A percentile compares a stretch with the other conserved stretches of the same genome.
These are phyloP conservation scores for Aurelia aurita complex sp. Pacific DNA, from an alignment of 30 jellyfish, hydroid and myxozoan genomes.

Conservation along the genomic window DNA sequence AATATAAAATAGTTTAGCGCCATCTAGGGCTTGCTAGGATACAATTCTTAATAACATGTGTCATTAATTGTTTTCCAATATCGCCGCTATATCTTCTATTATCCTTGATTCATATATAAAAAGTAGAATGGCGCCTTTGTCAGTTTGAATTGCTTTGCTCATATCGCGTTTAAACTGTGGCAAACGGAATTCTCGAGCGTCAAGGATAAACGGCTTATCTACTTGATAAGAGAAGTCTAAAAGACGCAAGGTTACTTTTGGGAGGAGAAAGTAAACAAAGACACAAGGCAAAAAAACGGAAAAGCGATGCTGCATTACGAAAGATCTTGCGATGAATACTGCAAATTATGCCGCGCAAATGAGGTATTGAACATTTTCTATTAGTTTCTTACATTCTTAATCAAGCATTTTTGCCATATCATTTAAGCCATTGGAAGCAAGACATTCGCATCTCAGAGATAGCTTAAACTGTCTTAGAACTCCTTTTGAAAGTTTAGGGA, in stretches of 20 bases:
- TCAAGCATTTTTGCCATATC: too few species aligned
- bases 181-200: too few species aligned
- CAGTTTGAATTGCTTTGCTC: not conserved
- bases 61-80: conserved; percentile 29
- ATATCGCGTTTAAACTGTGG: too few species aligned
- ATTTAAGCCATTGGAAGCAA: too few species aligned
- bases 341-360: conserved; percentile 13
- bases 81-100: conserved; percentile 41
- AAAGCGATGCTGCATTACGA: not conserved
- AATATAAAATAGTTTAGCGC: conserved; percentile 59
- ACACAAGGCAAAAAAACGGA: not conserved
- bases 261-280: not conserved
- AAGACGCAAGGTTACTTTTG: not conserved
- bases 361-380: too few species aligned
- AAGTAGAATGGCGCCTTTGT: conserved; percentile 28
- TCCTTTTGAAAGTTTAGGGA: too few species aligned
- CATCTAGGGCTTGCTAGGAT: conserved; percentile 47
- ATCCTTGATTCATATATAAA: conserved; percentile 25
- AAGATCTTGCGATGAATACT: conserved; percentile 10
- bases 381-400: too few species aligned
- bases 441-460: too few species aligned
- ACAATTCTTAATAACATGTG: conserved; percentile 48
- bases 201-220: too few species aligned
- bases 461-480: too few species aligned
- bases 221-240: not conserved